A percentile compares a stretch with the other conserved stretches of the same genome.
Conservation (phyloP, 2,113 vertebrate genomes). For the Planiliza haematocheilus region DNA sequence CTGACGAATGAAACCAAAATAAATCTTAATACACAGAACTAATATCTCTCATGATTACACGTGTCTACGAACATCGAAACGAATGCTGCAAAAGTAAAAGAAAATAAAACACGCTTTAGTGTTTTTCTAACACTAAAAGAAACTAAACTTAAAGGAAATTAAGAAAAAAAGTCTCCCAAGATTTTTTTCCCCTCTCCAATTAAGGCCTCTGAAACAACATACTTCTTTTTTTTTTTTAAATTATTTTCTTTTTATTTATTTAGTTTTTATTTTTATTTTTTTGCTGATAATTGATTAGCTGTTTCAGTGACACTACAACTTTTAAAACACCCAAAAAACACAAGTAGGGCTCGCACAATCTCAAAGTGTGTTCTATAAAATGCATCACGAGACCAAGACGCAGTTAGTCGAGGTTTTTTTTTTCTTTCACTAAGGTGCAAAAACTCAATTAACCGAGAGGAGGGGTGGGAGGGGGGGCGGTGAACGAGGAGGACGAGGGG, state of each 20-base stretch:
- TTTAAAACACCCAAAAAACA: slow-evolving; percentile 93
- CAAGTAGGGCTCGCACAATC: slow-evolving; percentile 88
- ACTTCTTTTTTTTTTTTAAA: neutral
- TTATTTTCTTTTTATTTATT: neutral
- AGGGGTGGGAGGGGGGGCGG: too few species aligned
- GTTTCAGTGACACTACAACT: slow-evolving; percentile 81
- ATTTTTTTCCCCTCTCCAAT: slow-evolving; percentile 60
- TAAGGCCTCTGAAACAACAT: slow-evolving; percentile 80
- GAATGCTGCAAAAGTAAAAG: slow-evolving; percentile 73
- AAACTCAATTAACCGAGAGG: slow-evolving; percentile 65
- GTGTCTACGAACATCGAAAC: slow-evolving; percentile 68
- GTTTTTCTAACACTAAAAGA: slow-evolving; percentile 76
- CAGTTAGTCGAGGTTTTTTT: slow-evolving; percentile 87
- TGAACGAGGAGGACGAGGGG: neutral
- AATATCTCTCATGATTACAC: slow-evolving; percentile 68
- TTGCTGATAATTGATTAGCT: slow-evolving; percentile 57
- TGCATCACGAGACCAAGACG: slow-evolving; percentile 89
- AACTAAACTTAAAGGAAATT: slow-evolving; percentile 71
- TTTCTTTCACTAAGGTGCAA: slow-evolving; percentile 84
- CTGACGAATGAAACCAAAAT: slow-evolving; percentile 71
- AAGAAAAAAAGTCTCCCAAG: slow-evolving; percentile 63
- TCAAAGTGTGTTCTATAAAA: slow-evolving; percentile 94
- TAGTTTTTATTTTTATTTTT: slow-evolving; percentile 14
- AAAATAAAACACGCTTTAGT: slow-evolving; percentile 72
- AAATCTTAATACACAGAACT: slow-evolving; percentile 68